These are phyloP conservation scores for Melanotaenia maccullochi DNA, from an alignment of 2,797 vertebrate species.

Conservation along the genomic window DNA sequence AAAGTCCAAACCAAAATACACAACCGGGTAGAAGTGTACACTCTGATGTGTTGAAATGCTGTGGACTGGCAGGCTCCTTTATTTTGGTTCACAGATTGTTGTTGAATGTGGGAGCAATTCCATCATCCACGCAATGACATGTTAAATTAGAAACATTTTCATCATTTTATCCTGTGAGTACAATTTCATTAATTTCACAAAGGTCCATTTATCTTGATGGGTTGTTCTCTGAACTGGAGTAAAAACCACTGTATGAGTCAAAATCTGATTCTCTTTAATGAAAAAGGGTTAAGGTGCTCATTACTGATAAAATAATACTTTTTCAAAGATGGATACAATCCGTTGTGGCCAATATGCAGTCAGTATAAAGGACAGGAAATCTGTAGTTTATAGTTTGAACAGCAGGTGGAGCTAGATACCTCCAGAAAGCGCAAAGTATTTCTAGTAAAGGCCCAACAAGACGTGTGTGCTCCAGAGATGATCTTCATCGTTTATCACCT, in stretches of 20 bases:
- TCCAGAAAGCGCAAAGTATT: slow-evolving; percentile 1
- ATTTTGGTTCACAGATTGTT: neutral
- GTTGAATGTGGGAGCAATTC: neutral
- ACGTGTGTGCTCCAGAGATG: neutral
- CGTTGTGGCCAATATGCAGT: too few species aligned
- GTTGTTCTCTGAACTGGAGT: too few species aligned
- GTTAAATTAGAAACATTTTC: neutral
- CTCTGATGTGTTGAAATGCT: neutral
- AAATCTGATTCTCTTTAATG: too few species aligned
- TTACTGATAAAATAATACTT: too few species aligned
- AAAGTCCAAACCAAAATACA: slow-evolving; percentile 23
- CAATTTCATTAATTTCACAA: too few species aligned
- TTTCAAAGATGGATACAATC: too few species aligned
- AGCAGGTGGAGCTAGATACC: slow-evolving; percentile 68
- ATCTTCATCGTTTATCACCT: neutral
- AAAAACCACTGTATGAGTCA: too few species aligned
- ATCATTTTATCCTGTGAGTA: too few species aligned
- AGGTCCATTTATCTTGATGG: too few species aligned
- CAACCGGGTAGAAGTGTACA: slow-evolving; percentile 6
- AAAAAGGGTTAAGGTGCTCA: too few species aligned
- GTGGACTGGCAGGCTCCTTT: neutral
- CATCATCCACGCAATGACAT: neutral
- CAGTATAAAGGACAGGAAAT: neutral
- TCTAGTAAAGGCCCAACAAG: neutral
- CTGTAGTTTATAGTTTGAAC: slow-evolving; percentile 55